phyloP scores from a whole-genome alignment of 2,888 invertebrate genomes.

The Oeneis ivallda region DNA sequence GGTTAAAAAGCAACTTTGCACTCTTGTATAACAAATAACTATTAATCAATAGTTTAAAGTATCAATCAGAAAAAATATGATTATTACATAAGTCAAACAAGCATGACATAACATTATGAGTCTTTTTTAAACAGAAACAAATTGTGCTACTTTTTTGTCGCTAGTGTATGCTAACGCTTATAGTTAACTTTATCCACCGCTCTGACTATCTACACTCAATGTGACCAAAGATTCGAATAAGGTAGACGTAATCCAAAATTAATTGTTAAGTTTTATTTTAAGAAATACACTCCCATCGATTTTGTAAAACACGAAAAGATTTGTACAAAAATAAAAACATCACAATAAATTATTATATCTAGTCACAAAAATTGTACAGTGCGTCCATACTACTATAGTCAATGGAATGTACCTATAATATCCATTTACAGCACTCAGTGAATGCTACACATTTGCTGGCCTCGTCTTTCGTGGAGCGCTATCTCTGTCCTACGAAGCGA shows the following conservation, averaged over 20 bases:
- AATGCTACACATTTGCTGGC: no score
- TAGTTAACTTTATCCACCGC: conserved; percentile 37
- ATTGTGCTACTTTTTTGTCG: conserved; percentile 1
- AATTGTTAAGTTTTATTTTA: conserved; percentile 35
- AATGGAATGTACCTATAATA: neutral
- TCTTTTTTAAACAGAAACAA: no score
- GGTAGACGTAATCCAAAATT: conserved; percentile 50
- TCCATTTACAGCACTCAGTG: no score
- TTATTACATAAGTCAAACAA: no score
- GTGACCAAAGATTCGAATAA: conserved; percentile 72
- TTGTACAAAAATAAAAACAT: conserved; percentile 29
- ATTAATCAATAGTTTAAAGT: no score
- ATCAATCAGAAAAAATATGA: no score
- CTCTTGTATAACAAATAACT: no score
- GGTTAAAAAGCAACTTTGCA: no score
- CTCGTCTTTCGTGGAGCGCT: no score
- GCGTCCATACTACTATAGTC: neutral
- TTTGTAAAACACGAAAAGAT: conserved; percentile 25
- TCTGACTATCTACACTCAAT: conserved; percentile 64
- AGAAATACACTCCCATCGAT: conserved; percentile 40
- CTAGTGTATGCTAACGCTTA: neutral
- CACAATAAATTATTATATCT: conserved; percentile 49
- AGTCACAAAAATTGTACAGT: conserved; percentile 54
- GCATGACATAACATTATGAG: no score
- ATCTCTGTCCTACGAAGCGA: no score